Base-by-base conservation (phyloP, 1,140 invertebrate genomes). In the Lepidurus couesii region DNA sequence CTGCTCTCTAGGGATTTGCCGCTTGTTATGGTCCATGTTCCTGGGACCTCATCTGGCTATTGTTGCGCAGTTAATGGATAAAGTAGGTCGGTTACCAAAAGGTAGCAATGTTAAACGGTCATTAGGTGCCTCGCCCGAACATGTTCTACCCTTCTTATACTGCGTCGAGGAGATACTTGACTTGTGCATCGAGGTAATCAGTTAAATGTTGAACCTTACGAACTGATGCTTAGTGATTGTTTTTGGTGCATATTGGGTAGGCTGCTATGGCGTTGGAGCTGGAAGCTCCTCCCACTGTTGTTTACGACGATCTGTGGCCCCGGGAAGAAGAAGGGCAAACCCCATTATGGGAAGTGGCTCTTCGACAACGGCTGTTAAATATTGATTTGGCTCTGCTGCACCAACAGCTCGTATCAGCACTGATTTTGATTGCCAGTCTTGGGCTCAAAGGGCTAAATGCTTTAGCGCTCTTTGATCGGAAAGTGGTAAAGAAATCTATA, bases 11-110 rank as follows among this genome's bases (percentile, higher is more conserved):
- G 90, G 90, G 53, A 87, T 95, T 9, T 93, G 91, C 82, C 91
- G 90, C 79, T 88, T 98, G 82, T 87, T 96, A 80, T 98, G 95
- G 95, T 92, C 91, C 75, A 92, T 93, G 77, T 93, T 95, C 82
- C 84, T 96, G 34, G 90, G 91, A 82, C 91, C 91, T 82, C 86
- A 89, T 42, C 90, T 95, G 83, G 91, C 94, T 86, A 86, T 88
- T 1, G 86, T 89, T 26, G 90, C 90, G 26, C 90, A 92, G 82
- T 85, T 97, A 1, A 91, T 97, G 65, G 95, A 97, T 81, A 97
- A 96, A 86, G 90, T 93, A 11, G 94, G 94, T 11, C 94, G 93
- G 86, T 85, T 94, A 77, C 94, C 93, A 0, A 95, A 94, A 85
- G 94, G 95, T 82, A 88, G 91, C 81, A 86, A 95, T 53, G 86